These are phyloP conservation scores for Lepidotrigona ventralis DNA, from an alignment of 1,140 invertebrate species.

Conservation along the genomic window DNA sequence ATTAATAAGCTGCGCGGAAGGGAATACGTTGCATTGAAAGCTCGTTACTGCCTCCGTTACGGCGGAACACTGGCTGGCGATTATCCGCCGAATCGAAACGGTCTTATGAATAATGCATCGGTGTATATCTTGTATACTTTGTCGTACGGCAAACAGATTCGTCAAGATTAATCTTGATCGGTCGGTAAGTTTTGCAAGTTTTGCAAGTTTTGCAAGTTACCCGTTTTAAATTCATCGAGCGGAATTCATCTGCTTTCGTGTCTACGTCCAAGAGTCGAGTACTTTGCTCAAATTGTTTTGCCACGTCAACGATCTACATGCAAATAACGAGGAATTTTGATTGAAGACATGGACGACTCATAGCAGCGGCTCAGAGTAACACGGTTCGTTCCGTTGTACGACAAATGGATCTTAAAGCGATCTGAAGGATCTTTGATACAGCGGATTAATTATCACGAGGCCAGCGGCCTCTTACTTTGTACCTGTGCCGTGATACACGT, in stretches of 20 bases:
- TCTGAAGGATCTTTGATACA: not conserved
- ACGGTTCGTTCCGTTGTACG: not conserved
- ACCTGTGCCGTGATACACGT: not conserved
- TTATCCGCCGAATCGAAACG: conserved; percentile 42
- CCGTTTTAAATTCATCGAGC: not conserved
- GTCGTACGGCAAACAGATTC: too few relatives aligned
- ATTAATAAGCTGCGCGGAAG: conserved; percentile 30
- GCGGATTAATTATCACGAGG: conserved; percentile 29
- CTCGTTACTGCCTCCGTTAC: conserved; percentile 13
- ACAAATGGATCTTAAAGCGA: not conserved
- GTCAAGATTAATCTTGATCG: not conserved
- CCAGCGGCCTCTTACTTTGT: conserved; percentile 35
- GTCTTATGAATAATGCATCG: conserved; percentile 37
- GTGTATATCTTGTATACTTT: not conserved
- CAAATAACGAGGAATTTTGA: too few relatives aligned
- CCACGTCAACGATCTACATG: too few relatives aligned
- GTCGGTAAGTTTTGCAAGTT: not conserved
- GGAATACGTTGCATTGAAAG: conserved; percentile 1
- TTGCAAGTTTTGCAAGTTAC: not conserved
- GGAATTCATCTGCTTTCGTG: too few relatives aligned
- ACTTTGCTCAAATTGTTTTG: too few relatives aligned
- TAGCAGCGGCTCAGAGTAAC: too few relatives aligned
- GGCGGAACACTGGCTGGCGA: conserved; percentile 34
- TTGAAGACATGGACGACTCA: too few relatives aligned
- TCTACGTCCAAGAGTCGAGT: too few relatives aligned